phyloP scores from a whole-genome alignment of 1,140 invertebrate genomes.

The Habropoda laboriosa region DNA sequence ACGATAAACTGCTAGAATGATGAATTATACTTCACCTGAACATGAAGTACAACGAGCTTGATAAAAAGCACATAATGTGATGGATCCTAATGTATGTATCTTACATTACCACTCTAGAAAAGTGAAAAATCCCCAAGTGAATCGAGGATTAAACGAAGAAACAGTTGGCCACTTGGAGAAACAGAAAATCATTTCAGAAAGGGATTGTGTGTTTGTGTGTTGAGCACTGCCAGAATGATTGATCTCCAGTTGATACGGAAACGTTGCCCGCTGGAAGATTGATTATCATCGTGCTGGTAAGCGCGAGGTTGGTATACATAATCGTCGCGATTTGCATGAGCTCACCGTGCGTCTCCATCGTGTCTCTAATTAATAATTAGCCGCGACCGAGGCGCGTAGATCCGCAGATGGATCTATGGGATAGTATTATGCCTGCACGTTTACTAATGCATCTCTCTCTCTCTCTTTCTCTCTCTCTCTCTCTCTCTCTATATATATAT shows the following conservation, averaged over 20 bases:
- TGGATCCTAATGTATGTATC: no score
- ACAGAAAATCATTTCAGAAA: background rate
- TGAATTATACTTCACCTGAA: no score
- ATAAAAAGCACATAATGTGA: no score
- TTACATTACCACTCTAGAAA: no score
- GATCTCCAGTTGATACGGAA: slow-evolving; percentile 39
- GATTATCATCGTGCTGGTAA: slow-evolving; percentile 15
- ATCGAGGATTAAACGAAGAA: background rate
- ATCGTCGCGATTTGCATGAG: slow-evolving; percentile 39
- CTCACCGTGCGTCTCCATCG: slow-evolving; percentile 27
- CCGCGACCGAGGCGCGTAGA: slow-evolving; percentile 13
- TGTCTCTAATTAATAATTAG: slow-evolving; percentile 41
- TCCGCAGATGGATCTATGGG: background rate
- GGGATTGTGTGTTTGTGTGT: background rate
- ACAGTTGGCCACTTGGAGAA: background rate
- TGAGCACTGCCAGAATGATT: slow-evolving; percentile 26
- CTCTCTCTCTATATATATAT: no score
- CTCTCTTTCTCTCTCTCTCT: no score
- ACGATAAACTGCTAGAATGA: no score
- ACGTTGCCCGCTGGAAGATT: slow-evolving; percentile 35
- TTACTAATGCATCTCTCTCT: no score
- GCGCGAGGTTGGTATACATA: slow-evolving; percentile 28
- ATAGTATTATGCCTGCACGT: no score
- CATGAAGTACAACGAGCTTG: no score
- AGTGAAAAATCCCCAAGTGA: no score